Evolutionary conservation across 2,797 vertebrate genomes (phyloP), one percentile per base, ranked within the genome.

Genomic region (Schizothorax lantsangensis): DNA sequence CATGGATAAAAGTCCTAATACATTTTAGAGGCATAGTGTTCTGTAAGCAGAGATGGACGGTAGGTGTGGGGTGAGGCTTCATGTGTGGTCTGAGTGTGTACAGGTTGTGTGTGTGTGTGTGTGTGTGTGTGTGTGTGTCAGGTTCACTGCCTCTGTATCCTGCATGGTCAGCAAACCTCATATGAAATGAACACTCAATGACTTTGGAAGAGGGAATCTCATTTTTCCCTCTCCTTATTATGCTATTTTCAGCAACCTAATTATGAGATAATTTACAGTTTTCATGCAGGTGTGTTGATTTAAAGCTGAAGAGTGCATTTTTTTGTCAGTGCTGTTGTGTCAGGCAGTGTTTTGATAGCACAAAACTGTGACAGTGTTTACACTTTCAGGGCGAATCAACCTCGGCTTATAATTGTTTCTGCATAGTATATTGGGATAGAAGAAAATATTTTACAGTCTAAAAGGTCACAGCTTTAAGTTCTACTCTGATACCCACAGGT

Each of bases 91-190:
- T 79, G 38, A 59, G 71, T 84, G 74, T 84, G 87, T 79, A 57
- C 52, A 17, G 40, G 21, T 33, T 85, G 54, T 40, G 73, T 73
- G 82, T 81, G 43, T 71, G 23, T 62, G 83, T 94, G 64, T 23
- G 54, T 68, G 74, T 77, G 83, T 85, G 62, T 79, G 59, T 85
- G 52, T 79, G 81, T 71, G 23, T 62, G 83, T 94, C 89, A 87
- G 90, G 89, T 93, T 94, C 89, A 88, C 68, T 33, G 45, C 83
- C 78, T 79, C 77, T 89, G 89, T 88, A 84, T 91, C 86, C 89
- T 88, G 84, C 86, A 73, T 83, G 86, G 84, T 89, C 84, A 88
- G 88, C 64, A 87, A 85, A 74, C 49, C 71, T 62, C 36, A 9
- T 69, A 85, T 77, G 87, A 72, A 88, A 86, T 78, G 86, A 85